Evolutionary conservation across 1,140 invertebrate species (phyloP), one percentile per base, ranked within the genome.

Genomic region (Lineus longissimus): DNA sequence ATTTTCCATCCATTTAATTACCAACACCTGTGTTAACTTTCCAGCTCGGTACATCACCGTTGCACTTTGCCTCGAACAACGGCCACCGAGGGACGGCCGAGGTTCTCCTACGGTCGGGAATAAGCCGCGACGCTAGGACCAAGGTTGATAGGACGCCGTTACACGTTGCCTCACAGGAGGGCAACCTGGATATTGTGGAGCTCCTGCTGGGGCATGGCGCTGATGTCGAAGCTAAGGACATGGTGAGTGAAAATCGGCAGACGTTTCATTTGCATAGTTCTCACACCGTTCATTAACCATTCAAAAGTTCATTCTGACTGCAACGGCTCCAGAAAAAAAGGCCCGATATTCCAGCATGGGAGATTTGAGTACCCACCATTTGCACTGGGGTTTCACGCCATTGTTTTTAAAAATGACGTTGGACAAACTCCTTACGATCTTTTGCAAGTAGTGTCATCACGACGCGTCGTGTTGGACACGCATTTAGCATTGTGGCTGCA

Each of bases 91-190:
- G 89, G 66, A 91, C 91, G 56, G 92, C 90, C 64, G 89, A 92
- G 70, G 87, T 93, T 63, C 83, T 97, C 36, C 81, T 95, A 27
- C 84, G 88, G 66, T 91, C 91, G 33, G 93, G 93, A 51, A 91
- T 94, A 65, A 91, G 89, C 31, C 86, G 89, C 70, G 93, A 95
- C 84, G 88, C 91, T 2, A 86, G 90, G 69, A 96, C 93, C 17
- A 97, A 97, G 85, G 92, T 95, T 0, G 92, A 95, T 76, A 85
- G 92, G 72, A 95, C 94, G 25, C 90, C 94, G 45, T 79, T 97
- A 36, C 92, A 95, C 81, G 87, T 93, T 74, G 93, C 93, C 31
- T 87, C 90, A 2, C 90, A 91, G 76, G 91, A 93, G 74, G 94
- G 93, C 0, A 89, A 95, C 80, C 80, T 87, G 29, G 83, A 86